Evolutionary conservation across 2,113 vertebrate genomes (phyloP), one percentile per base, ranked within the genome.

Genomic region (Bothrops jararaca): DNA sequence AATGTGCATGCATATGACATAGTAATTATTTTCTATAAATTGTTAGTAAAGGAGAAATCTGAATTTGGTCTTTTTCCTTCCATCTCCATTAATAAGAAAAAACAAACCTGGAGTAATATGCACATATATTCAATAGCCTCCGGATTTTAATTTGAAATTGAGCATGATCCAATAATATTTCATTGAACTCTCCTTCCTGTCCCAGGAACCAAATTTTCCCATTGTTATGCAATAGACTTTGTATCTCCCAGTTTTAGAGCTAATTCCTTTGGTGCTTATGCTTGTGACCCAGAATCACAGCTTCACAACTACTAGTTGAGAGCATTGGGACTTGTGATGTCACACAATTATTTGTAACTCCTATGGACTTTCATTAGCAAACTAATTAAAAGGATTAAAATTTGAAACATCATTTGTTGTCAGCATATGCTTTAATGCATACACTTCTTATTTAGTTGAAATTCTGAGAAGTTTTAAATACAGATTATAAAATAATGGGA

Each of bases 271-370:
- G n/a, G 22, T 88, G 50, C 48, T 23, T 88, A 15, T 69, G 18
- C 24, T 26, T 92, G 60, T 92, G 91, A 89, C 34, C 29, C 54
- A 92, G 86, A 92, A 92, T 92, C 58, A 39, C n/a, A 88, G 48
- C 48, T 69, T 92, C 48, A 39, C 56, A 88, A 34, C n/a, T 74
- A 6, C 12, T 48, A 50, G 45, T 69, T 64, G 57, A 88, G 15
- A 92, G 8, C 23, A 29, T 10, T 74, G 24, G 23, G 64, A 86
- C 52, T 85, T 53, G 48, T 42, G 48, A 50, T 74, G 20, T n/a
- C 48, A 69, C 53, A 58, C 22, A 92, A 24, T 69, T 54, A 23
- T 58, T 53, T 92, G 48, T 9, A 50, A 29, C 3, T 6, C 29
- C 56, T 88, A 39, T 69, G 20, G 24, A 88, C 53, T 74, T 52